Conservation (phyloP, 2,113 vertebrate species). For the Istiophorus platypterus region DNA sequence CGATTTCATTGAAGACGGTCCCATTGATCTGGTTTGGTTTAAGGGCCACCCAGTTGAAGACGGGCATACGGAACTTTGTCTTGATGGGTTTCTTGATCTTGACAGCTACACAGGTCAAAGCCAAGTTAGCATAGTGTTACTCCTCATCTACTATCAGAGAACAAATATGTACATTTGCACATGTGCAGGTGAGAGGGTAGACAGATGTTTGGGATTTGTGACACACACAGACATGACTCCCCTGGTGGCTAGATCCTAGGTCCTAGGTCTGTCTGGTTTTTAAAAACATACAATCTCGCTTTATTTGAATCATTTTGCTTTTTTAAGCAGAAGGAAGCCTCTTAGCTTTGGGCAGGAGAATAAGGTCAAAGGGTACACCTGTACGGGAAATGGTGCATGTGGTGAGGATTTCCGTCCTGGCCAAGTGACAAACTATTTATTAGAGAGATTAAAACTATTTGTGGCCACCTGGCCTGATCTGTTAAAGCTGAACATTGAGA, state of each 20-base stretch:
- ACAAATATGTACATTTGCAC: conserved; percentile 5
- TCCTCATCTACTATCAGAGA: neutral
- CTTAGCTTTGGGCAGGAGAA: neutral
- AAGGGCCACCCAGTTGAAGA: conserved; percentile 98
- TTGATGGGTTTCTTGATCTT: conserved; percentile 99
- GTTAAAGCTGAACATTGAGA: conserved; percentile 21
- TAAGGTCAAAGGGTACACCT: neutral
- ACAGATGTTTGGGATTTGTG: conserved; percentile 28
- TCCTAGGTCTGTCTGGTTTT: conserved; percentile 1
- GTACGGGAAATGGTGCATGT: conserved; percentile 22
- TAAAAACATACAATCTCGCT: neutral
- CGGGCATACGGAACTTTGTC: conserved; percentile 96
- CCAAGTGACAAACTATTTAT: conserved; percentile 48
- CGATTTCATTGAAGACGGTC: conserved; percentile 97
- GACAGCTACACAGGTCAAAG: conserved; percentile 86
- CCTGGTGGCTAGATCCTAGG: neutral
- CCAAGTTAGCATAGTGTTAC: conserved; percentile 30
- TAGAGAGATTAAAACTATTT: conserved; percentile 62
- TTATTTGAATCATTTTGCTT: neutral
- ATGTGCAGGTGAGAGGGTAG: conserved; percentile 32
- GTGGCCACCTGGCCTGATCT: conserved; percentile 37
- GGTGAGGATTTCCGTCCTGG: conserved; percentile 52
- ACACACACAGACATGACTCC: conserved; percentile 20
- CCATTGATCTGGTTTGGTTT: conserved; percentile 99
- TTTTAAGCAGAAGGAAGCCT: conserved; percentile 3